Base-by-base conservation (phyloP, 2,113 vertebrate species). In the Solenodon paradoxus region DNA sequence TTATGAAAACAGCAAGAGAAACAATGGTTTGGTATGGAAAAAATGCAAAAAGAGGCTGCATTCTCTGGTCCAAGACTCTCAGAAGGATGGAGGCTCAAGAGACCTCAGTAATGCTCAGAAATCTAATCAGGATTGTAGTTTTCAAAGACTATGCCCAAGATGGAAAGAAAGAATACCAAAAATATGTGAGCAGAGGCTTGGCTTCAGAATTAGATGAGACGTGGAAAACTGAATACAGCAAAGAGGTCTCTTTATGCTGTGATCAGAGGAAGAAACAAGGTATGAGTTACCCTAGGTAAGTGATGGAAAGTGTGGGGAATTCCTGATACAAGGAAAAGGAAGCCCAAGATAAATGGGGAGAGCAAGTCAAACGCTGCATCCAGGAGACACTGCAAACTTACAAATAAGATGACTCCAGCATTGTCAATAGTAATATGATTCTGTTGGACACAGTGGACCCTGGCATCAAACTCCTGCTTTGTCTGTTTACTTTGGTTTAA, bases 221-320 rank as follows among this genome's bases (percentile, higher is more conserved):
- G 5, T 24, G 32, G 38, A 49, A 61, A 19, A 38, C 30, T 19
- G 1, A 40, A 32, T 3, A 9, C 9, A 6, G 26, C n/a, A 19
- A 28, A 47, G 17, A 55, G 1, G 0, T 13, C 5, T 63, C 47
- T 38, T n/a, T 42, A 6, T 53, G 9, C 38, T 32, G 9, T 1
- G 20, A 17, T 30, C n/a, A 4, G 30, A 32, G 66, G 53, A 9
- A 28, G 7, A 53, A 45, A 5, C 7, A 30, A 53, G 35, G 7
- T 30, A 3, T 13, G 3, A 19, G 40, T 3, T 17, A 45, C 26
- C 3, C 1, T 1, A 1, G 0, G 13, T n/a, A 10, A 30, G 30
- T 2, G 4, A 4, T 0, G 12, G 55, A 24, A 88, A 35, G 66
- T 30, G 17, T 28, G 80, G 61, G 57, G 8, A 78, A 66, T 63